Evolutionary conservation across 2,797 vertebrate species (phyloP), one percentile per base, ranked within the genome.

Genomic region (Coluber constrictor): DNA sequence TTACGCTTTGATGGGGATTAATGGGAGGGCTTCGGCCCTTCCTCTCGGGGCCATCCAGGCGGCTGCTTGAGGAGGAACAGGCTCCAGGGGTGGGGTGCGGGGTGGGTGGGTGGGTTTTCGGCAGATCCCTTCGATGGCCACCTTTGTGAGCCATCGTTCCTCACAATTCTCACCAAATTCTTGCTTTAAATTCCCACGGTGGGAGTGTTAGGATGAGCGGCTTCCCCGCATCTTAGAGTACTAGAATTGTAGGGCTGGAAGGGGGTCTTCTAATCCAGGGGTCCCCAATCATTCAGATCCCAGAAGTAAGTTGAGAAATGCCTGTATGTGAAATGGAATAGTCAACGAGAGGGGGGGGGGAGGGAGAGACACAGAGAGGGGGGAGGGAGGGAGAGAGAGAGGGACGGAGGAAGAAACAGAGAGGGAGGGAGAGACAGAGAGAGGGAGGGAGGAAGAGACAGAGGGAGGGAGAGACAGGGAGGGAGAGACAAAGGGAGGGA

Each of bases 1-100:
- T 93, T 95, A 93, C 89, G 63, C 83, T 96, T 96, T 96, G 93
- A 63, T 88, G 0, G 95, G 96, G 96, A 96, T 96, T 96, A 95
- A 88, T 95, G 94, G 92, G 93, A 95, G 94, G 96, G 93, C 92
- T 83, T 3, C 83, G 96, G 92, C 92, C 92, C 96, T 95, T 94
- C 94, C 54, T 0, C 61, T 0, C 25, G 83, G 86, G 59, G 93
- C 13, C 94, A 93, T 95, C 94, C 95, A 56, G 90, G 93, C 56
- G 55, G 37, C 91, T 94, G 93, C 91, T 79, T 90, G 59, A 93
- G 92, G 54, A 4, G 91, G 94, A 94, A 92, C 47, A 90, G 32
- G 93, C 93, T 43, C 86, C 8, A 89, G 88, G 90, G 94, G 29
- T 54, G n/a, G 47, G 57, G 56, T 57, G 57, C 15, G 57, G 20